phyloP scores from a whole-genome alignment of 2,888 invertebrate species.

The Plebejus melissa region DNA sequence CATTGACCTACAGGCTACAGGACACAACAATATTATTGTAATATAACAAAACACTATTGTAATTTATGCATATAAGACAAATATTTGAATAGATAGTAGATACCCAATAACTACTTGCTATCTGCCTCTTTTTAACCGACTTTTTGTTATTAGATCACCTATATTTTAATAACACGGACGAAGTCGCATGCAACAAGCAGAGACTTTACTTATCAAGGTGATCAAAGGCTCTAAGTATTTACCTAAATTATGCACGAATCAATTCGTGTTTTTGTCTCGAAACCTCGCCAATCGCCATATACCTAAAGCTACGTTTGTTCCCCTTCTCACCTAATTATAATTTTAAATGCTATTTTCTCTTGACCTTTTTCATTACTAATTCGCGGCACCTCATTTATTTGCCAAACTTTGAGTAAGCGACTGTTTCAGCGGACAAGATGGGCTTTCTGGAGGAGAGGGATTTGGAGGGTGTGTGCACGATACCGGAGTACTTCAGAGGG shows the following conservation, averaged over 20 bases:
- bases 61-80: too few species aligned
- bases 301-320: neutral
- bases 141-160: too few species aligned
- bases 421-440: slow-evolving; percentile 41
- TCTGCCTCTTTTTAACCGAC: too few species aligned
- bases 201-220: too few species aligned
- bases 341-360: neutral
- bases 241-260: neutral
- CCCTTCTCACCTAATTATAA: neutral
- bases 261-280: neutral
- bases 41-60: too few species aligned
- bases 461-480: slow-evolving; percentile 48
- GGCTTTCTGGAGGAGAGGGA: slow-evolving; percentile 56
- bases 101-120: too few species aligned
- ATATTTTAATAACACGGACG: too few species aligned
- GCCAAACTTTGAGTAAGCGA: neutral
- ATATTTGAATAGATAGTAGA: too few species aligned
- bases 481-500: slow-evolving; percentile 83
- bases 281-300: neutral
- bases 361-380: neutral
- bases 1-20: too few species aligned
- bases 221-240: too few species aligned
- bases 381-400: neutral
- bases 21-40: too few species aligned
- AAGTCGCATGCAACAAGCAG: too few species aligned